Evolutionary conservation across 2,797 vertebrate species (phyloP).

Genomic region (Lithobates sylvaticus): DNA sequence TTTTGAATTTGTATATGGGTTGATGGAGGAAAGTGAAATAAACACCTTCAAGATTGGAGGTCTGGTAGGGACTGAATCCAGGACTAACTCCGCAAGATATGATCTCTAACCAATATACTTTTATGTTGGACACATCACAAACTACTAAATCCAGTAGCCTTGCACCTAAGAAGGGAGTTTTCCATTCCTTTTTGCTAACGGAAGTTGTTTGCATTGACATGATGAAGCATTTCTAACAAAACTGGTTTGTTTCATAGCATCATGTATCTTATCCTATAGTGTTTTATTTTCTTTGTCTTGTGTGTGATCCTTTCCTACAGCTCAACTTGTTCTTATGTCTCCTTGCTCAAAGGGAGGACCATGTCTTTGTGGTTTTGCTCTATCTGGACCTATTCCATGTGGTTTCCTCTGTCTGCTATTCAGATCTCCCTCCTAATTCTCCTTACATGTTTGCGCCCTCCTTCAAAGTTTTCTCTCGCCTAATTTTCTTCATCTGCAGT

Average conservation of each 20-base stretch:
- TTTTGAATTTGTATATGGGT: too few species aligned
- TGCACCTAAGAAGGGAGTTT: too few species aligned
- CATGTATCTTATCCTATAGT: background rate
- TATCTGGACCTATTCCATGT: conserved; percentile 22
- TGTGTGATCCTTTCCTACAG: conserved; percentile 9
- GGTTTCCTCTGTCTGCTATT: conserved; percentile 32
- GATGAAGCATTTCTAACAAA: background rate
- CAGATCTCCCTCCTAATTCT: conserved; percentile 14
- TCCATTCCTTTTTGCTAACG: background rate
- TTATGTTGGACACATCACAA: background rate
- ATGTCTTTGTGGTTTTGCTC: conserved; percentile 16
- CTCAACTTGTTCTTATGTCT: conserved; percentile 1
- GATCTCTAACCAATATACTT: background rate
- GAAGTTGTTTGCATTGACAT: background rate
- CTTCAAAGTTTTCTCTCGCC: background rate
- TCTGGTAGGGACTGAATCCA: background rate
- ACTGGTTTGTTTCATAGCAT: background rate
- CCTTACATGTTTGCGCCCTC: background rate
- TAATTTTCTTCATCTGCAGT: background rate
- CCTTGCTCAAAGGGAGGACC: conserved; percentile 6
- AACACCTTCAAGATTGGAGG: background rate
- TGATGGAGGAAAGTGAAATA: background rate
- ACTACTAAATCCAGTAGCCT: background rate
- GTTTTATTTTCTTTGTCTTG: conserved; percentile 13
- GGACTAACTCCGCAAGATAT: background rate